phyloP scores from a whole-genome alignment of 2,888 invertebrate species.

The Oscheius sp. region DNA sequence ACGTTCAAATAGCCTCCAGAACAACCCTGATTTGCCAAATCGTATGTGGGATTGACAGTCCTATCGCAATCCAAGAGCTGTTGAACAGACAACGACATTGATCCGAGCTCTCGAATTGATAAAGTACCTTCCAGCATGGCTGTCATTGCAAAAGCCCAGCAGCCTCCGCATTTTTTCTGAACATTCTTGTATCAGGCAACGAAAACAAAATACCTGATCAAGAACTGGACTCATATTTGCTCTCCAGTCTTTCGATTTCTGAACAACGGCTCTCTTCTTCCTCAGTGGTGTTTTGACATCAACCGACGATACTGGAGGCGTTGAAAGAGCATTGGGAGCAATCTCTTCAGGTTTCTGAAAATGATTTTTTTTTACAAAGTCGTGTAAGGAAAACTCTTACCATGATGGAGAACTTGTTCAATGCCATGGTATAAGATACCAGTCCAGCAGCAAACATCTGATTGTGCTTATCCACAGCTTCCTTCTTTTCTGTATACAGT shows the following conservation, averaged over 20 bases:
- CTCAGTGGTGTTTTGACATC: slow-evolving; percentile 11
- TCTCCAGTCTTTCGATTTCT: slow-evolving; percentile 79
- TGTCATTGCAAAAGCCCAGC: slow-evolving; percentile 86
- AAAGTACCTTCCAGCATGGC: slow-evolving; percentile 50
- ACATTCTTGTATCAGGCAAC: not conserved
- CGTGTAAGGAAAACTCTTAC: slow-evolving; percentile 27
- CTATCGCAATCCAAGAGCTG: slow-evolving; percentile 52
- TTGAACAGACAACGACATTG: slow-evolving; percentile 40
- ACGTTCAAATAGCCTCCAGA: slow-evolving; percentile 83
- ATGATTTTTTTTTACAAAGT: not conserved
- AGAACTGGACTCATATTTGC: slow-evolving; percentile 80
- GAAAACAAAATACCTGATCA: slow-evolving; percentile 74
- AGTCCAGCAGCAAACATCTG: slow-evolving; percentile 36
- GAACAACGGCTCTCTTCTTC: not conserved
- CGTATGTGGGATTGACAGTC: slow-evolving; percentile 35
- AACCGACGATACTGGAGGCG: slow-evolving; percentile 10
- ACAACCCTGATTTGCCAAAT: slow-evolving; percentile 80
- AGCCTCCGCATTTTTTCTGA: slow-evolving; percentile 83
- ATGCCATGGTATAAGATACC: slow-evolving; percentile 40
- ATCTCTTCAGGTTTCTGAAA: slow-evolving; percentile 41
- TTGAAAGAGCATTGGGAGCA: slow-evolving; percentile 40
- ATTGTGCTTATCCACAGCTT: slow-evolving; percentile 48
- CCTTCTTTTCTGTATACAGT: slow-evolving; percentile 38
- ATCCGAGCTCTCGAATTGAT: slow-evolving; percentile 19
- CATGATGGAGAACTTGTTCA: slow-evolving; percentile 46